Evolutionary conservation across 2,113 vertebrate species (phyloP), one percentile per base, ranked within the genome.

Genomic region (Brachyhypopomus gauderio): DNA sequence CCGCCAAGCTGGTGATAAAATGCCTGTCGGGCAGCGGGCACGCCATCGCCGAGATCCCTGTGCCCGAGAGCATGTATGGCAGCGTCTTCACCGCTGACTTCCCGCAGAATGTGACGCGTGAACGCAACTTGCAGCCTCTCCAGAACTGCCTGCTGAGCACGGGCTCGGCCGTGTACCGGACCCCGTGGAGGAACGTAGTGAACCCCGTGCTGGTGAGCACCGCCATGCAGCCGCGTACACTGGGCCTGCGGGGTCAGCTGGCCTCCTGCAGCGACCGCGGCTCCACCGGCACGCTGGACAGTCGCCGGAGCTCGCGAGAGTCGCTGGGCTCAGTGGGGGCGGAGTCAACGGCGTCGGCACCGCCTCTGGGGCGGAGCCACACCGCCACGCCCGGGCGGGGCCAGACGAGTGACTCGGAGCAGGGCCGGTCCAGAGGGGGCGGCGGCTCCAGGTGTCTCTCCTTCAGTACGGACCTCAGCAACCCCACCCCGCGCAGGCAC

Each of bases 1-100:
- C 91, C 19, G 94, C 90, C 70, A 94, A 92, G 66, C 89, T 95
- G 17, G 93, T 95, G 36, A 90, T 95, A 91, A 96, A 95, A 93
- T 95, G 94, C 83, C 92, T 95, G 86, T 93, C 92, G 1, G 85
- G 85, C 83, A 92, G 91, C 48, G 94, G 94, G 34, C 91, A 90
- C 71, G 93, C 92, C 70, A 86, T 94, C 2, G 90, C 93, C 81
- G 94, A 94, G 81, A 87, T 95, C 85, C 81, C 90, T 45, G 85
- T 95, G 66, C 87, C 92, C 56, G 93, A 95, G 91, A 89, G 91
- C 88, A 93, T 95, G 94, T 95, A 94, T 52, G 86, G 91, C 85
- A 91, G 85, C 55, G 72, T 96, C 89, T 95, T 96, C 88, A 94
- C 94, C 0, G 81, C 89, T 88, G 91, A 95, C 67, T 95, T 95